Base-by-base conservation (phyloP, 2,888 invertebrate species). In the Itoplectis maculator region DNA sequence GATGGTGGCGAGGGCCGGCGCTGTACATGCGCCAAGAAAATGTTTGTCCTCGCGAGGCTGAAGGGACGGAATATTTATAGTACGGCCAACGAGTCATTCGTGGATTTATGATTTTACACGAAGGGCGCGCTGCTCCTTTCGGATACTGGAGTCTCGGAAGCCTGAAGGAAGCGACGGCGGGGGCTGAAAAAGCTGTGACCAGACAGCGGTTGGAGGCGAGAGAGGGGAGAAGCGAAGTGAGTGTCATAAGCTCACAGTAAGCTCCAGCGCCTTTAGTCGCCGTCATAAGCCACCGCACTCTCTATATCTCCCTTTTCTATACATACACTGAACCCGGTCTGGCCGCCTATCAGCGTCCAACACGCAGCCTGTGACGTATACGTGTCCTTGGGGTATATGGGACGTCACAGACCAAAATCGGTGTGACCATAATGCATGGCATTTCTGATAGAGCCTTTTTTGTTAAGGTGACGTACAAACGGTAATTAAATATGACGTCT, bases 231-330 rank as follows among this genome's bases (percentile, higher is more conserved):
- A n/a, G 65, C 61, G 40, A 54, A 45, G 40, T 45, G 75, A 63
- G 74, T 68, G 69, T 59, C 54, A 70, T 70, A 75, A 69, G 54
- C 69, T 63, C 45, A 35, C 29, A n/a, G 74, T 61, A 73, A 74
- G 69, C 69, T 47, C 18, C n/a, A 59, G 35, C 51, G 59, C 47
- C 66, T 73, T 51, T 65, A 42, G 42, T 42, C 42, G 35, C 18
- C 70, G 23, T 72, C 20, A 47, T 54, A 54, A 78, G 54, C 63
- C 29, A 29, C 29, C 59, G 47, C 59, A 49, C 56, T 68, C 63
- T n/a, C 69, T 42, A 29, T 35, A 47, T 66, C 47, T 40, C 35
- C 29, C 37, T 61, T 63, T 47, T 49, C 47, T 59, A 56, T 49
- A 51, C 15, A 42, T 11, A 29, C 15, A 15, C 11, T 45, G 37